phyloP scores from a whole-genome alignment of 2,113 vertebrate genomes.

The Oenanthe oenanthe region DNA sequence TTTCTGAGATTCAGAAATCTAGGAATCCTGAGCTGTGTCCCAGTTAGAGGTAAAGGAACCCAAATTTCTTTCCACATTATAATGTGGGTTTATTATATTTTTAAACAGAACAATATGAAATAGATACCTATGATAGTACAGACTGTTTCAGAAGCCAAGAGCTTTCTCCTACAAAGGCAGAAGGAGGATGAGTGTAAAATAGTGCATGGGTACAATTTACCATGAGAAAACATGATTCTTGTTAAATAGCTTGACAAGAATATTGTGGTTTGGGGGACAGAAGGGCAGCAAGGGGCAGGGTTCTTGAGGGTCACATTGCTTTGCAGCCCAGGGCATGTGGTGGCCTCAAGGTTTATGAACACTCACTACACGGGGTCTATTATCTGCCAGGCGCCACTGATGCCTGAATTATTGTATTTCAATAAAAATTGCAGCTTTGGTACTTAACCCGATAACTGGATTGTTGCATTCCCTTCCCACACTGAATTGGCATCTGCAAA shows the following conservation, averaged over 20 bases:
- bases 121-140: not conserved
- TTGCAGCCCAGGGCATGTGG: constrained; percentile 1
- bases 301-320: constrained; percentile 21
- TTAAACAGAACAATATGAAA: not conserved
- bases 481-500: not conserved
- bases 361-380: not conserved
- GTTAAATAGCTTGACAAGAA: constrained; percentile 52
- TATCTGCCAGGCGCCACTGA: constrained; percentile 10
- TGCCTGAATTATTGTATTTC: constrained; percentile 57
- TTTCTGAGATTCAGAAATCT: not conserved
- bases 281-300: constrained; percentile 37
- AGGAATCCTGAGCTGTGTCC: not conserved
- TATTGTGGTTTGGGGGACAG: constrained; percentile 31
- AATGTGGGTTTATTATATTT: not conserved
- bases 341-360: constrained; percentile 46
- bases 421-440: constrained; percentile 46
- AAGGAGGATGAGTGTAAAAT: not conserved
- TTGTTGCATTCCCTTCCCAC: not conserved
- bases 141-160: not conserved
- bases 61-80: not conserved
- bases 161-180: not conserved
- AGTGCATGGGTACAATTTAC: not conserved
- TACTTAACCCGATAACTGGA: constrained; percentile 29
- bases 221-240: constrained; percentile 40
- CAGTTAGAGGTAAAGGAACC: not conserved